Base-by-base conservation (phyloP, 2,888 invertebrate species). In the Brassicogethes aeneus region DNA sequence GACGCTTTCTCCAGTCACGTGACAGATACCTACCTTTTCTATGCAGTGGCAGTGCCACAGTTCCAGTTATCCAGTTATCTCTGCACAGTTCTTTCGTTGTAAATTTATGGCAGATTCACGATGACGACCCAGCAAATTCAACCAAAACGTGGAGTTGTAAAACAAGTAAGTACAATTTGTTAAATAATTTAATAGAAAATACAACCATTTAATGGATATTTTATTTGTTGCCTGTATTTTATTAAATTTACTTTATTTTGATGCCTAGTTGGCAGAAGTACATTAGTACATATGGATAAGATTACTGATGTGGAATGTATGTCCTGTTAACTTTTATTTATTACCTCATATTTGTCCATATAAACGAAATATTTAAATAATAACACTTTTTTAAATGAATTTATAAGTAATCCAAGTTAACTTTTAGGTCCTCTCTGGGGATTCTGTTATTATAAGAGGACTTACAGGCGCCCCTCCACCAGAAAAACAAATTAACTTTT, bases 391-490 rank as follows among this genome's bases (percentile, higher is more conserved):
- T n/a, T n/a, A n/a, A n/a, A n/a, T n/a, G n/a, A n/a, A n/a, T n/a
- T n/a, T n/a, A n/a, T n/a, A n/a, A n/a, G n/a, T n/a, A n/a, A n/a
- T n/a, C n/a, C n/a, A n/a, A n/a, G n/a, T n/a, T n/a, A n/a, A n/a
- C n/a, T 66, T 73, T 36, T 52, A 97, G 96, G 85, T 97, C 48
- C 76, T 92, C 47, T 96, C 97, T 45, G 99, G 97, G 42, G 99
- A 99, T 71, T 87, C 95, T 42, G 79, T 99, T 44, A 83, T 95
- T 36, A 87, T 99, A 55, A 78, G 94, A 61, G 92, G 83, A 47
- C 77, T 81, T 49, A 85, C 86, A 1, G 90, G 92, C 13, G 91
- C 91, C 29, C 95, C 96, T 32, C 86, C 87, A 37, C 89, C 88
- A 46, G 97, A 97, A 70, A 86, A 88, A 70, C 86, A 88, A 51